Conservation (phyloP, 2,113 vertebrate genomes). For the Lagopus leucura region DNA sequence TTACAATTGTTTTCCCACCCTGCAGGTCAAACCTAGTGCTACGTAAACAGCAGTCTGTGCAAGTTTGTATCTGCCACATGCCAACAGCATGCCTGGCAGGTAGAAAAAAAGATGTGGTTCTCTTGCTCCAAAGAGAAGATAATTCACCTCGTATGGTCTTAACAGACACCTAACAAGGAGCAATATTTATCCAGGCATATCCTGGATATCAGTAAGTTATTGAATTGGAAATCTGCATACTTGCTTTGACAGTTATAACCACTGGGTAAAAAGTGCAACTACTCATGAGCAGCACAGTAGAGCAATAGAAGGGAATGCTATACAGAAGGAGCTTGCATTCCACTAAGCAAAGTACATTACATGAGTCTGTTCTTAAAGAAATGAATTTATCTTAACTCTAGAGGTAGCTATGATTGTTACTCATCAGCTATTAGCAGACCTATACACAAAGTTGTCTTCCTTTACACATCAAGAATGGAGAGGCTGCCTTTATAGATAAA, state of each 20-base stretch:
- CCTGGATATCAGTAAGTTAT: too few relatives aligned
- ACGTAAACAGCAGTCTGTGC: not conserved
- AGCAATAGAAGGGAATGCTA: not conserved
- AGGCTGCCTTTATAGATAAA: not conserved
- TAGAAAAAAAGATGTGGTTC: not conserved
- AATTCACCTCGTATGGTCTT: not conserved
- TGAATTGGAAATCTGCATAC: not conserved
- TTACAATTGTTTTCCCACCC: not conserved
- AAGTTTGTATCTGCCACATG: not conserved
- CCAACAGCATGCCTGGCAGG: accelerated
- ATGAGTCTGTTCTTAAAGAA: not conserved
- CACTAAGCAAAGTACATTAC: not conserved
- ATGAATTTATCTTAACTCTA: not conserved
- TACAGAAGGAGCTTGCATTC: not conserved
- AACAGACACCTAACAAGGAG: accelerated
- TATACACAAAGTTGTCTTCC: not conserved
- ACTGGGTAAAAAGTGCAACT: too few relatives aligned
- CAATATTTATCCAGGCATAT: not conserved
- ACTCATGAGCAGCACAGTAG: not conserved
- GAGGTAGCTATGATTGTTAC: not conserved
- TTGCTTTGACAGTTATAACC: not conserved
- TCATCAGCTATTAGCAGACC: not conserved
- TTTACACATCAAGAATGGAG: not conserved
- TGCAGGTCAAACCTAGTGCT: not conserved
- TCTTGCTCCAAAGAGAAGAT: not conserved